Evolutionary conservation across 1,140 invertebrate species (phyloP), one percentile per base, ranked within the genome.

Genomic region (Penaeus vannamei): DNA sequence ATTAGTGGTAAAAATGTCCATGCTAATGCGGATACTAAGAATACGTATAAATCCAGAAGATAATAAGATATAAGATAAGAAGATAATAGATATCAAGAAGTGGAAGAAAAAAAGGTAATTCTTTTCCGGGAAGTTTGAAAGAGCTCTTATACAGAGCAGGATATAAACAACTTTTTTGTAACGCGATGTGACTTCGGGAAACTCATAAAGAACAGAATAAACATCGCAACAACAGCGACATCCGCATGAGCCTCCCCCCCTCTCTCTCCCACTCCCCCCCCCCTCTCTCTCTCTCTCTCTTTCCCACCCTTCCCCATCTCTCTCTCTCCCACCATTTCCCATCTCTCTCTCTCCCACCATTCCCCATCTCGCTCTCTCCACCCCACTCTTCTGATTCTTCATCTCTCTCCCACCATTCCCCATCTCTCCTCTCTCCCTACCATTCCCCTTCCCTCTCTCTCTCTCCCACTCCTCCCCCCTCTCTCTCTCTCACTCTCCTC

Each of bases 71-170:
- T 46, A 46, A 46, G 10, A 46, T 46, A 46, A 46, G 10, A 46
- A 46, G 10, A 46, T 46, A 53, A 53, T 53, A 53, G 14, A 17
- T 53, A 42, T 4, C 36, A 42, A 42, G 53, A 53, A 53, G 17
- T 14, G 17, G 14, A 53, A 53, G 53, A 12, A 17, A 53, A 10
- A 14, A 53, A 53, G 53, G 14, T 53, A 8, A 53, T 53, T 53
- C 46, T 53, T 53, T 53, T 53, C 46, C 46, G 14, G 10, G 46
- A 53, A 53, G 53, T 53, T 53, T 53, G 53, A 53, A 53, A 53
- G 53, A 53, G 8, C 53, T 53, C 53, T 53, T 53, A 53, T 53
- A 53, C 53, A 53, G 53, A 53, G 97, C 97, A 80, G 97, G 53
- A 17, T 1, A 17, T 14, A 53, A 53, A 53, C 12, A 53, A 53